Conservation (phyloP, 1,140 invertebrate genomes). For the Eciton burchellii region DNA sequence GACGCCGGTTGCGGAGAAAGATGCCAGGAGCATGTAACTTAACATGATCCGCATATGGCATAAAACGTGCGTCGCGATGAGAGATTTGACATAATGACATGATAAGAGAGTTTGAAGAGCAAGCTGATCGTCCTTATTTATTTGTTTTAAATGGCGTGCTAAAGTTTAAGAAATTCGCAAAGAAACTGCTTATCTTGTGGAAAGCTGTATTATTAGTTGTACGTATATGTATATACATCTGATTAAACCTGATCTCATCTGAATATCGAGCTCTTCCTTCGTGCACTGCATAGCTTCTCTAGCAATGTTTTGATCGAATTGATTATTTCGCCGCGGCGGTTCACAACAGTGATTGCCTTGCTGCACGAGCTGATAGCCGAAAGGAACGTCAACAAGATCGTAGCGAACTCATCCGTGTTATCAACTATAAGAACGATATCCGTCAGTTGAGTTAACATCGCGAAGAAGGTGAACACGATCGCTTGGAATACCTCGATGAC, state of each 20-base stretch:
- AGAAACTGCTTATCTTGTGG: too few species aligned
- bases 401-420: not conserved
- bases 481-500: conserved; percentile 27
- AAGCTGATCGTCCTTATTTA: too few species aligned
- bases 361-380: not conserved
- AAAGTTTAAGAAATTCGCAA: too few species aligned
- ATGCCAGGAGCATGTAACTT: too few species aligned
- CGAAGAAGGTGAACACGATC: not conserved
- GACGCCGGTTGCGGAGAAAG: too few species aligned
- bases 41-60: too few species aligned
- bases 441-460: conserved; percentile 8
- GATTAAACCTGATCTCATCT: conserved; percentile 29
- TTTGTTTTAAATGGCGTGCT: too few species aligned
- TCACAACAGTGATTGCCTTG: not conserved
- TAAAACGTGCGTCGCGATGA: too few species aligned
- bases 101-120: too few species aligned
- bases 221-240: conserved; percentile 36
- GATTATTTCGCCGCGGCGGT: conserved; percentile 9
- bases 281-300: conserved; percentile 2
- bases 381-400: not conserved
- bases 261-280: conserved; percentile 18
- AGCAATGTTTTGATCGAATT: conserved; percentile 1
- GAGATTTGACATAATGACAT: too few species aligned
- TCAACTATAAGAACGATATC: conserved; percentile 18
- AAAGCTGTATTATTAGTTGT: not conserved